Evolutionary conservation across 1,140 invertebrate genomes (phyloP).

Genomic region (Drosophila ananassae): DNA sequence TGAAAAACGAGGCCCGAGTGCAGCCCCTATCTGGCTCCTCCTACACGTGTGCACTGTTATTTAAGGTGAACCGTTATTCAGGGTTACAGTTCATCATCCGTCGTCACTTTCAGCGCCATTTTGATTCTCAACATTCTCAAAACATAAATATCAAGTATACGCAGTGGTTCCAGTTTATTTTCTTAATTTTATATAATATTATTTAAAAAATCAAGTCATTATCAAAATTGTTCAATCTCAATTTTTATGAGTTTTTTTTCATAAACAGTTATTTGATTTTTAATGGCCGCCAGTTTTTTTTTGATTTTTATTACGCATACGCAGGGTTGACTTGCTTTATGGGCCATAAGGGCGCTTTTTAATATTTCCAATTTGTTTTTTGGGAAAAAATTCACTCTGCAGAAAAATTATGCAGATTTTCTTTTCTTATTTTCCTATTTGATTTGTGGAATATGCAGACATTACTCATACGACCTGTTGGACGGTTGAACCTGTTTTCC

Average conservation of each 20-base stretch:
- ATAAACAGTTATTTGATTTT: neutral
- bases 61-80: neutral
- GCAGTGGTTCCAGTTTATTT: neutral
- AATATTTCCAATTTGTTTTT: slow-evolving; percentile 4
- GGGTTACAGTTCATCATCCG: neutral
- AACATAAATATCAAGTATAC: neutral
- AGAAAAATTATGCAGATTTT: neutral
- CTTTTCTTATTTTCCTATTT: neutral
- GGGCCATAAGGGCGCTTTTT: neutral
- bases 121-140: neutral
- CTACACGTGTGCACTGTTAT: slow-evolving; percentile 9
- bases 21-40: slow-evolving; percentile 13
- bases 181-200: neutral
- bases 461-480: neutral
- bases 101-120: neutral
- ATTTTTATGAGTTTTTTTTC: too few relatives aligned
- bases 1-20: slow-evolving; percentile 39
- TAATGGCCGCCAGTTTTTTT: neutral
- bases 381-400: too few relatives aligned
- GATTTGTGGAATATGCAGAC: neutral
- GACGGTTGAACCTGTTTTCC: too few relatives aligned
- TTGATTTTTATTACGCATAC: slow-evolving; percentile 10
- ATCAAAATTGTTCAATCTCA: too few relatives aligned
- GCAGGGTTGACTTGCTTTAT: neutral
- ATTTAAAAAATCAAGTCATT: too few relatives aligned